These are phyloP conservation scores for Myioborus miniatus DNA, from an alignment of 2,797 vertebrate species.

Conservation along the genomic window DNA sequence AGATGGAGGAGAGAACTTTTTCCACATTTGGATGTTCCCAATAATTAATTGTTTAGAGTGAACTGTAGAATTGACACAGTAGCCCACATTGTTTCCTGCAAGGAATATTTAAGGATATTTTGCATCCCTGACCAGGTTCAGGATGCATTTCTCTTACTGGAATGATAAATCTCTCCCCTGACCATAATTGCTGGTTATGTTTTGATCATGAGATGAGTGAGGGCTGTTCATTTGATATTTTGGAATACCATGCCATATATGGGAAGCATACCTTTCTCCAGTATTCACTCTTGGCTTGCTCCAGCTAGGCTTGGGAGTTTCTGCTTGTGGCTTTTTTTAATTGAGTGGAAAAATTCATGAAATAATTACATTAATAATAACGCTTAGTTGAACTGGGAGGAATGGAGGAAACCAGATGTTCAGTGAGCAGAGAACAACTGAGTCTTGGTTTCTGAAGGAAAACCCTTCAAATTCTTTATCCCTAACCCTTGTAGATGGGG, in stretches of 20 bases:
- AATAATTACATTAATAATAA: conserved; percentile 27
- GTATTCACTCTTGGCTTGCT: conserved; percentile 49
- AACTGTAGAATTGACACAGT: neutral
- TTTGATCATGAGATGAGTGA: conserved; percentile 12
- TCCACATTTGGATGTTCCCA: neutral
- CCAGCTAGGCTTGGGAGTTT: neutral
- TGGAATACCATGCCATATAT: conserved; percentile 31
- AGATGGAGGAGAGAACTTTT: neutral
- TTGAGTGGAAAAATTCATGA: conserved; percentile 16
- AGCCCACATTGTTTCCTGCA: neutral
- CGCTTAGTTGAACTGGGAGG: neutral
- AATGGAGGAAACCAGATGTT: neutral
- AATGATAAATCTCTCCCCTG: neutral
- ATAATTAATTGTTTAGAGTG: neutral
- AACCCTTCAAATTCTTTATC: neutral
- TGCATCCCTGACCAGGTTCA: neutral
- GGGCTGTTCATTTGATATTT: conserved; percentile 19
- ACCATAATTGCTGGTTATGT: conserved; percentile 1
- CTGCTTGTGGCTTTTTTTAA: conserved; percentile 9
- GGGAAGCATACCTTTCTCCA: neutral
- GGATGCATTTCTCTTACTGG: neutral
- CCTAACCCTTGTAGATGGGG: neutral
- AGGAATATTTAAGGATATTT: neutral
- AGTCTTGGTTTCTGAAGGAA: neutral
- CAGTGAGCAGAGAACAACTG: neutral